Percentiles rank a stretch among this genome's conserved stretches.
Conservation (phyloP, 92 coral and sea anemone species). For the Virgularia gustaviana region DNA sequence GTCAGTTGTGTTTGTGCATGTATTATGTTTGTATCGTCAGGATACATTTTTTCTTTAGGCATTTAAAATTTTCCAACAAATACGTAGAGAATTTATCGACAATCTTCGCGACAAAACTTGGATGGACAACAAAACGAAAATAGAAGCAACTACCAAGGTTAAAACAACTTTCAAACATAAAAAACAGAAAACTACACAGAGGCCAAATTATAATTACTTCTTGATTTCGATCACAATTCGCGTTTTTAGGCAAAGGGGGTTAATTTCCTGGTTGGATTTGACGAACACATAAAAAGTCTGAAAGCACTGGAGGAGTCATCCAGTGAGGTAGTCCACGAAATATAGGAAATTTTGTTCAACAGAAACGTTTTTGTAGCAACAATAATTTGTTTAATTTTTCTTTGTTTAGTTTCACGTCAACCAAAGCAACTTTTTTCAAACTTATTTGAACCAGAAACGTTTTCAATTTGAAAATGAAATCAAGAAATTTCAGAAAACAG, state of each 20-base stretch:
- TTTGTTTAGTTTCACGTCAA: slow-evolving; percentile 33
- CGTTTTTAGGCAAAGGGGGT: slow-evolving; percentile 62
- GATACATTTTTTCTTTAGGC: slow-evolving; percentile 45
- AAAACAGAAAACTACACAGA: no score
- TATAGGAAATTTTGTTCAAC: no score
- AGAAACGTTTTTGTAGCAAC: slow-evolving; percentile 55
- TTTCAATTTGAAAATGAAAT: slow-evolving; percentile 1
- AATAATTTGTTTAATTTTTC: slow-evolving; percentile 27
- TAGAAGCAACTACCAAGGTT: slow-evolving; percentile 69
- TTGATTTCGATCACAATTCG: no score
- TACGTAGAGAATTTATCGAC: slow-evolving; percentile 59
- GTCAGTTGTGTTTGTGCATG: slow-evolving; percentile 31
- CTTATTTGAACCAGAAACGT: slow-evolving; percentile 16
- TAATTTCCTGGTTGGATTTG: slow-evolving; percentile 67
- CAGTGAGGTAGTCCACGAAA: slow-evolving; percentile 63
- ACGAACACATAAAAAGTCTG: slow-evolving; percentile 57
- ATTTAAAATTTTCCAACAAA: slow-evolving; percentile 54
- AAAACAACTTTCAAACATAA: no score
- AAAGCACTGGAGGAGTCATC: slow-evolving; percentile 47
- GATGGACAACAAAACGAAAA: slow-evolving; percentile 75
- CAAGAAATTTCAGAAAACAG: not conserved
- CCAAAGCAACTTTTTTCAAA: slow-evolving; percentile 9
- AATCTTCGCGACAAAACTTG: slow-evolving; percentile 56
- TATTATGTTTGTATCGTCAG: not conserved
- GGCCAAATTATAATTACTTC: no score